phyloP scores from a whole-genome alignment of 2,113 vertebrate species.

The Verasper variegatus region DNA sequence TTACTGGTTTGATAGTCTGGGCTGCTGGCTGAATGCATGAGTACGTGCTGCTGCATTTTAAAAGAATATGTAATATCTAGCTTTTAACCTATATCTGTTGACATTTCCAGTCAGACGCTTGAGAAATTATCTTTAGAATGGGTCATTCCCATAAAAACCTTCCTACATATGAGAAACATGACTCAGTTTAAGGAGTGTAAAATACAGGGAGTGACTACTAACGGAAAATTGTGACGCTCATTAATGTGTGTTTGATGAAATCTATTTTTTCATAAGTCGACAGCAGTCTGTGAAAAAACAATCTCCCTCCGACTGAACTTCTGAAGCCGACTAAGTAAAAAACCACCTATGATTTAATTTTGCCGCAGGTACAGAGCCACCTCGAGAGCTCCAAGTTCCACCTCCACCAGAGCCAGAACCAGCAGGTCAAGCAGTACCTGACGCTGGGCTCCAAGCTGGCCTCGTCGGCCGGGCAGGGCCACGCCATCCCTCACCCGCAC shows the following conservation, averaged over 20 bases:
- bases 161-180: not conserved
- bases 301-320: not conserved
- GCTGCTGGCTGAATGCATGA: not conserved
- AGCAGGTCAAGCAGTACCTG: constrained; percentile 92
- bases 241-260: not conserved
- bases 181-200: constrained; percentile 20
- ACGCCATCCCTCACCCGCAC: constrained; percentile 81
- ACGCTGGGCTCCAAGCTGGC: constrained; percentile 89
- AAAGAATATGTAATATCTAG: too few relatives aligned
- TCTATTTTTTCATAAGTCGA: not conserved
- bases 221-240: not conserved
- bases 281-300: not conserved
- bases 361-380: constrained; percentile 88
- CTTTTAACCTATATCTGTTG: not conserved
- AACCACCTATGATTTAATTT: not conserved
- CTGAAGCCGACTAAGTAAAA: not conserved
- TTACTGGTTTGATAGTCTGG: not conserved
- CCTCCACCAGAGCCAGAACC: constrained; percentile 87
- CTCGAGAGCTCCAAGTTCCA: constrained; percentile 92
- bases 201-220: not conserved
- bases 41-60: not conserved
- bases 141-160: constrained; percentile 1
- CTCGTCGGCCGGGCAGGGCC: constrained; percentile 80
- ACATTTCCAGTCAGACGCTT: not conserved
- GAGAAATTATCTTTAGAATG: not conserved